phyloP scores from a whole-genome alignment of 2,888 invertebrate genomes.

The Lepidocyrtinus sp. region DNA sequence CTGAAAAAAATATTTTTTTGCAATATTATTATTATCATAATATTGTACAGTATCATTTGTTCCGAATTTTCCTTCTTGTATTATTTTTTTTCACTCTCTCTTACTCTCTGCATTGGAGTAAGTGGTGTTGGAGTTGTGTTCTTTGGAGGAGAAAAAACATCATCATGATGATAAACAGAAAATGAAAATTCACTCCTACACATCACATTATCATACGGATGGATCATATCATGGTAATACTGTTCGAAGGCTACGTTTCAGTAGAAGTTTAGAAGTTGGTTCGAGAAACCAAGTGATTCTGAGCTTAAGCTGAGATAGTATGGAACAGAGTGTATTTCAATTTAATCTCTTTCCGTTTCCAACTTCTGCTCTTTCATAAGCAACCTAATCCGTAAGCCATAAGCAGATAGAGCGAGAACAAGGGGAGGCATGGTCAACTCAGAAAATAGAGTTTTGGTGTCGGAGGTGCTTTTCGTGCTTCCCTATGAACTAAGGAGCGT shows the following conservation, averaged over 20 bases:
- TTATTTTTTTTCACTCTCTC: not conserved
- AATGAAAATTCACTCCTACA: constrained; percentile 53
- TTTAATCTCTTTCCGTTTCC: not conserved
- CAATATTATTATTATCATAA: constrained; percentile 15
- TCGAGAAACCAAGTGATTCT: not conserved
- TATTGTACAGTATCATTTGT: constrained; percentile 9
- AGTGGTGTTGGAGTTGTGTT: not conserved
- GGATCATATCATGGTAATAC: too few relatives aligned
- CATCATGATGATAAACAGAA: constrained; percentile 42
- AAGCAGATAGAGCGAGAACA: too few relatives aligned
- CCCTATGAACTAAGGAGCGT: too few relatives aligned
- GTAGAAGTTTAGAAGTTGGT: not conserved
- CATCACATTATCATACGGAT: not conserved
- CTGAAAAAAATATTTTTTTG: constrained; percentile 17
- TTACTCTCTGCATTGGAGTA: too few relatives aligned
- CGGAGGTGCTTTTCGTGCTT: too few relatives aligned
- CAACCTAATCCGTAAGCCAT: too few relatives aligned
- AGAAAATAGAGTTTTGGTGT: too few relatives aligned
- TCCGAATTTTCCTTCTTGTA: constrained; percentile 4
- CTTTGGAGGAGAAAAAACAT: constrained; percentile 12
- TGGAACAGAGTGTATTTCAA: constrained; percentile 9
- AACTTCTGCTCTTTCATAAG: too few relatives aligned
- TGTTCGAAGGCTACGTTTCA: not conserved
- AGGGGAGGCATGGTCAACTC: too few relatives aligned
- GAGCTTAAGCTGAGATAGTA: too few relatives aligned